A percentile compares a stretch with the other conserved stretches of the same genome.
Conservation (phyloP, 2,888 invertebrate genomes). For the Drosophila multiciliata region DNA sequence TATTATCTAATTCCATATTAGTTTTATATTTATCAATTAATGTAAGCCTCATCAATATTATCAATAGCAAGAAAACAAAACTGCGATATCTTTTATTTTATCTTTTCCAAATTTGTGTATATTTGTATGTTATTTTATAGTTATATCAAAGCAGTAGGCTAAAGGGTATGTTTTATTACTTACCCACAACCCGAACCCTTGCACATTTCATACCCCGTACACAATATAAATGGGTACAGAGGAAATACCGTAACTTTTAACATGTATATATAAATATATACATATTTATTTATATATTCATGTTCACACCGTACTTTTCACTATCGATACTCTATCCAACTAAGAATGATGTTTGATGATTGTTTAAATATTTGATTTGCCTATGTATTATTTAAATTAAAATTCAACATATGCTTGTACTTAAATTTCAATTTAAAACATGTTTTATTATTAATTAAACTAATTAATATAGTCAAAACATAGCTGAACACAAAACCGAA, state of each 20-base stretch:
- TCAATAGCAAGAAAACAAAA: not conserved
- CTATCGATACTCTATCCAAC: not conserved
- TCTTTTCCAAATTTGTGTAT: not conserved
- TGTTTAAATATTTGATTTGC: not conserved
- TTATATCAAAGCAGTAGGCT: not conserved
- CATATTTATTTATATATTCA: not conserved
- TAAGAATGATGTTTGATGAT: not conserved
- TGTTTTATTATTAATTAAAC: not conserved
- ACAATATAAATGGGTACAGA: not conserved
- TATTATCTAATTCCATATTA: too few relatives aligned
- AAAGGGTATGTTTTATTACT: not conserved
- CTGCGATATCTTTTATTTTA: not conserved
- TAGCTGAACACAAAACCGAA: not conserved
- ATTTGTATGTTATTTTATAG: not conserved
- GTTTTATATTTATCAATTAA: not conserved
- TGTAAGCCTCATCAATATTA: not conserved
- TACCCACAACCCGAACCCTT: too few relatives aligned
- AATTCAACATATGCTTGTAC: not conserved
- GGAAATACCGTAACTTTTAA: not conserved
- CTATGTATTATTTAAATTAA: not conserved
- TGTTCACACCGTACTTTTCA: not conserved
- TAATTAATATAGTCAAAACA: not conserved
- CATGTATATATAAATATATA: not conserved
- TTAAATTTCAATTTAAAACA: not conserved
- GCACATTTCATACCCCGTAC: not conserved